Percentiles rank a stretch among this genome's conserved stretches.
These are phyloP conservation scores for Crematogaster levior DNA, from an alignment of 2,888 invertebrate species.

Conservation along the genomic window DNA sequence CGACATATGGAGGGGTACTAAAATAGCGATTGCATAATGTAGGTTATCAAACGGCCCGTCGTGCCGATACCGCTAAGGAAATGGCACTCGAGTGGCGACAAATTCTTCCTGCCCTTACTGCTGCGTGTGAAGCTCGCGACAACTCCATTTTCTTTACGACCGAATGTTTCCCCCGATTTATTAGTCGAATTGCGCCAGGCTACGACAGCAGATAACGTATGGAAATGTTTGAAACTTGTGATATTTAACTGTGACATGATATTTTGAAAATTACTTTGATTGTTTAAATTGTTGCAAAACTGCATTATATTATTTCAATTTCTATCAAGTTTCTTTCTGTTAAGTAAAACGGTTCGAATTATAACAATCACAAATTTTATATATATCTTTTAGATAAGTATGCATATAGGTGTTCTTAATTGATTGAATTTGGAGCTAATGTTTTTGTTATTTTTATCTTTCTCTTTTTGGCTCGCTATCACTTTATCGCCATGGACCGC, in stretches of 20 bases:
- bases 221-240: conserved; percentile 16
- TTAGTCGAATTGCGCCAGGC: conserved; percentile 6
- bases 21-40: conserved; percentile 68
- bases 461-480: neutral
- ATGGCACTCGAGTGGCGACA: conserved; percentile 59
- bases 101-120: conserved; percentile 41
- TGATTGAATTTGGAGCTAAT: neutral
- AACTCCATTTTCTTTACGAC: conserved; percentile 48
- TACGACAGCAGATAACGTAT: neutral
- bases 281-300: neutral
- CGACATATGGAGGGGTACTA: conserved; percentile 60
- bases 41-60: conserved; percentile 61
- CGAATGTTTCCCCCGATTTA: conserved; percentile 32
- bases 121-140: conserved; percentile 1
- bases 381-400: neutral
- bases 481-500: neutral
- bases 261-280: neutral
- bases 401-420: neutral
- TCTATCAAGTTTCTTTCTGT: neutral
- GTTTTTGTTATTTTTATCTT: neutral
- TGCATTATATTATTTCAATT: too few relatives aligned
- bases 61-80: conserved; percentile 56
- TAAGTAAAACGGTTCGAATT: neutral
- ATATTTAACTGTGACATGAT: neutral
- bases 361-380: neutral